Evolutionary conservation across 2,888 invertebrate species (phyloP), one percentile per base, ranked within the genome.

Genomic region (Sphaerolaimus hirsutus): DNA sequence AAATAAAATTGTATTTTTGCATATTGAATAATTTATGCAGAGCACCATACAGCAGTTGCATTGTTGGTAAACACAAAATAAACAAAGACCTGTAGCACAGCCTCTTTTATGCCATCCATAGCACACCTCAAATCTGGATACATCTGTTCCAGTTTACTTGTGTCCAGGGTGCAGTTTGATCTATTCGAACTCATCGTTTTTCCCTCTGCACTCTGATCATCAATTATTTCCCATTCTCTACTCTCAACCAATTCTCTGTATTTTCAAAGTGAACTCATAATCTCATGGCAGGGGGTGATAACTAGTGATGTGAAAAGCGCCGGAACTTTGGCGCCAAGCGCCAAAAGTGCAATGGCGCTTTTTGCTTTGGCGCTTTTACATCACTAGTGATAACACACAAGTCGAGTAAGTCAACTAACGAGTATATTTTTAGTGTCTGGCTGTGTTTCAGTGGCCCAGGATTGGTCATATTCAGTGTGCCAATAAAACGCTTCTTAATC

Each of bases 51-150:
- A 37, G 37, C 10, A 23, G 19, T 23, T 12, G 24, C 22, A 23
- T 21, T 12, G 24, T 23, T 4, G 22, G 12, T 23, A 23, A 40
- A 14, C 4, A 7, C 12, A 23, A 21, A 23, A 7, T 14, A 10
- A 4, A 5, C 7, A 7, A 40, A 40, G 3, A 43, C 35, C 43
- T 43, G 19, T 17, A 50, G 40, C 42, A 58, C 52, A 10, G 58
- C 58, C 36, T 47, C 44, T 5, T 45, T 38, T 17, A 59, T 49
- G 26, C 58, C 59, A 19, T 55, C 49, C 27, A 55, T 52, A 51
- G 57, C 59, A 1, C 49, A 17, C 3, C 55, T 50, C 23, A 49
- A 32, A 1, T 52, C 52, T 27, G 43, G 47, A 55, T 56, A 59
- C 27, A 59, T 48, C 36, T 48, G n/a, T 10, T 52, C 45, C 10